Evolutionary conservation across 2,797 vertebrate species (phyloP), one percentile per base, ranked within the genome.

Genomic region (Ctenochaetus hawaiiensis): DNA sequence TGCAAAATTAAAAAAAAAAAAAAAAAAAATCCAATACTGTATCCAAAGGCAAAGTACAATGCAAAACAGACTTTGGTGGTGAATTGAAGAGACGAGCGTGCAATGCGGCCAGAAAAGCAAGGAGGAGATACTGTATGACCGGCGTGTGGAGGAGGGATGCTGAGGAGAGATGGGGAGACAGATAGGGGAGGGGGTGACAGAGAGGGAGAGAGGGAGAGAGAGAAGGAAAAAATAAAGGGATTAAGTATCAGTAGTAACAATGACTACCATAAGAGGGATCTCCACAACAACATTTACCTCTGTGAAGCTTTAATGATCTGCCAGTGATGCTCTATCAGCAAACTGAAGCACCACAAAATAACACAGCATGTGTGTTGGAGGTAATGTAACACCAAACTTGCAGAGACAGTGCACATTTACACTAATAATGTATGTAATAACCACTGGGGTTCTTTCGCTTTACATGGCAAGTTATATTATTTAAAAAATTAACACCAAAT

Each of bases 231-330:
- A 69, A 45, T 30, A 56, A 74, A 26, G 52, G 22, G 53, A 51
- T 51, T 30, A 60, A 72, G 53, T 54, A 51, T 26, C 47, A 76
- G 77, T 47, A 88, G 82, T 93, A 84, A 80, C 83, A 78, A 76
- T 73, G 69, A 71, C 69, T 75, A 45, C 88, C 87, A 86, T 87
- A 49, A 90, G 88, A 91, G 87, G 88, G 86, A 84, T 91, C 84
- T 93, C 54, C 65, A 60, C 63, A 56, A 44, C 67, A 53, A 17
- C 59, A 76, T 4, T 43, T 52, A 58, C 22, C 44, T 6, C 20
- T 47, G 5, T 30, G 41, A 45, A 26, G 18, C 41, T 34, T 41
- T 39, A 20, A 18, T n/a, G 13, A 56, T 37, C 41, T 20, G 11
- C 8, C n/a, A 8, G 30, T 65, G 5, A 45, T 6, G 30, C 11